These are phyloP conservation scores for Aythya baeri DNA, from an alignment of 2,113 vertebrate genomes.

Conservation along the genomic window DNA sequence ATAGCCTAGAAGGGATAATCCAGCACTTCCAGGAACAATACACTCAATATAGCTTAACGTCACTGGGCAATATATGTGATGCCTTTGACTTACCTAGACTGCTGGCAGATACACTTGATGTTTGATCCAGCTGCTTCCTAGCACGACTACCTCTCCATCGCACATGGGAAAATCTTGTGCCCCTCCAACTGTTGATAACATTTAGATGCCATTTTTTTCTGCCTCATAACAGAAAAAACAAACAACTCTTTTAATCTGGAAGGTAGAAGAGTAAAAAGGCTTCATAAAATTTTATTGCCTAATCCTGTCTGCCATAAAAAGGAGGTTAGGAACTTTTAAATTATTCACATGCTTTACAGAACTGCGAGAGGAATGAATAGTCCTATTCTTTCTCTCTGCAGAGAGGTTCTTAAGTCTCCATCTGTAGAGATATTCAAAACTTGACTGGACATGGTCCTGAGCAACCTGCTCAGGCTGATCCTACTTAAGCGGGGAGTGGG, in stretches of 20 bases:
- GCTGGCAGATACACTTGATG: not conserved
- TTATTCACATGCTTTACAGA: not conserved
- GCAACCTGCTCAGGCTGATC: not conserved
- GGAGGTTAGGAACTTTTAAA: not conserved
- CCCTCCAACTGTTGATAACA: not conserved
- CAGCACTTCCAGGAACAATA: not conserved
- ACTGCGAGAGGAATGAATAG: not conserved
- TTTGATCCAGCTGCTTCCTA: not conserved
- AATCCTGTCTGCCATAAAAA: not conserved
- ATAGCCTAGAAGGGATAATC: not conserved
- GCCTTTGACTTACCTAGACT: not conserved
- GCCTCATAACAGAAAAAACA: not conserved
- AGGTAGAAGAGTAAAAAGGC: not conserved
- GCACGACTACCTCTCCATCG: not conserved
- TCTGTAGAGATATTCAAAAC: not conserved
- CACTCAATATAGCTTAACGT: not conserved
- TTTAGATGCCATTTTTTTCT: not conserved
- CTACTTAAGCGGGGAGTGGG: not conserved
- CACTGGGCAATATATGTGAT: not conserved
- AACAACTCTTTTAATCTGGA: not conserved
- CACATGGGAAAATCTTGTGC: not conserved
- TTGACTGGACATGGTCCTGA: not conserved
- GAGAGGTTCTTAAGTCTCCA: not conserved
- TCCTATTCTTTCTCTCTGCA: not conserved
- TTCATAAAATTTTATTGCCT: not conserved